These are phyloP conservation scores for Nomada fucata DNA, from an alignment of 2,888 invertebrate species.

Conservation along the genomic window DNA sequence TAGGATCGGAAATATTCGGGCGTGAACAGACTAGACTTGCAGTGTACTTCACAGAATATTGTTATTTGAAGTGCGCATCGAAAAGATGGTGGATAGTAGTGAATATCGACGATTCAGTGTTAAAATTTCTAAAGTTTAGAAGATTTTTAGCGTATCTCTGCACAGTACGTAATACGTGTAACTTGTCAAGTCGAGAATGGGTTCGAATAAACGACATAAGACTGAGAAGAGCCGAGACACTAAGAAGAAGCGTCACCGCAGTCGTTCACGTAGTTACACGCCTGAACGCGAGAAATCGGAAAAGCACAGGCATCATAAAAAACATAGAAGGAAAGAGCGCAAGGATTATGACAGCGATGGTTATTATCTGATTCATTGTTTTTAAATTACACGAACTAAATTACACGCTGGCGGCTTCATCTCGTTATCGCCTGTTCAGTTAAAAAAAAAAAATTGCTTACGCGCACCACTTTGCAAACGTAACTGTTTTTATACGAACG, in stretches of 20 bases:
- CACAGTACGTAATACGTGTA: neutral
- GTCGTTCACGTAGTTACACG: slow-evolving; percentile 85
- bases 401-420: slow-evolving; percentile 12
- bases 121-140: neutral
- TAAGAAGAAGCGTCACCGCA: slow-evolving; percentile 89
- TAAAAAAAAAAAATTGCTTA: slow-evolving; percentile 6
- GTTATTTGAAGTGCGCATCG: slow-evolving; percentile 21
- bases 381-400: slow-evolving; percentile 33
- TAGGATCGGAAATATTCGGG: too few species aligned
- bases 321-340: slow-evolving; percentile 82
- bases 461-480: slow-evolving; percentile 6
- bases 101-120: neutral
- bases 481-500: slow-evolving; percentile 13
- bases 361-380: slow-evolving; percentile 66
- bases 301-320: slow-evolving; percentile 83
- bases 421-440: slow-evolving; percentile 12
- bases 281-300: slow-evolving; percentile 80
- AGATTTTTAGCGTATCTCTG: neutral
- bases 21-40: too few species aligned
- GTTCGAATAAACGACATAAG: slow-evolving; percentile 90
- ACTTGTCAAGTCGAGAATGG: slow-evolving; percentile 84
- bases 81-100: slow-evolving; percentile 38
- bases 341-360: slow-evolving; percentile 83
- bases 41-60: neutral
- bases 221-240: slow-evolving; percentile 86